These are phyloP conservation scores for Adelges cooleyi DNA, from an alignment of 1,140 invertebrate species.

Conservation along the genomic window DNA sequence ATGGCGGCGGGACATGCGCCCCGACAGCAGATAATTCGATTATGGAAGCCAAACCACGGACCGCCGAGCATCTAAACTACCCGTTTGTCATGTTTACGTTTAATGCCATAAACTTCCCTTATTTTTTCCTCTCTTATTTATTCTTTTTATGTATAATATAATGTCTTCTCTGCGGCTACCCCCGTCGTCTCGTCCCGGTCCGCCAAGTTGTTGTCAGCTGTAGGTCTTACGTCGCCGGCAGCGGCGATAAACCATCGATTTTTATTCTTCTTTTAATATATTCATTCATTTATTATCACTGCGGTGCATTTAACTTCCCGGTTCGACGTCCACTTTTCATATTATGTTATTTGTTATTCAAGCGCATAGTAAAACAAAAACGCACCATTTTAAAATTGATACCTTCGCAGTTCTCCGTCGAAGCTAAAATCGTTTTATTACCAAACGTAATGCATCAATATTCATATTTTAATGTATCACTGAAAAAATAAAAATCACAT, in stretches of 20 bases:
- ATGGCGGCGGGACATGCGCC: neutral
- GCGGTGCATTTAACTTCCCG: too few species aligned
- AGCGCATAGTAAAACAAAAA: too few species aligned
- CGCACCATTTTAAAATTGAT: too few species aligned
- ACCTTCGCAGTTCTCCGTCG: too few species aligned
- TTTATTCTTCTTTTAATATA: neutral
- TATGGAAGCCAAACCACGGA: slow-evolving; percentile 25
- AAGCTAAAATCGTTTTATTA: too few species aligned
- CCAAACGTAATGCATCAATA: too few species aligned
- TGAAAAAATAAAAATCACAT: too few species aligned
- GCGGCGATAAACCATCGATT: neutral
- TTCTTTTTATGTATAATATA: neutral
- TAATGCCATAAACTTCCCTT: slow-evolving; percentile 4
- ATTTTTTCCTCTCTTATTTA: neutral
- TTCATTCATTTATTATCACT: too few species aligned
- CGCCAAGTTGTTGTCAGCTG: neutral
- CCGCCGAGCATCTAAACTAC: slow-evolving; percentile 19
- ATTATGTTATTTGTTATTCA: too few species aligned
- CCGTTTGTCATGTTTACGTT: slow-evolving; percentile 24
- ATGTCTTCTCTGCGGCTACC: too few species aligned
- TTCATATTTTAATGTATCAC: too few species aligned
- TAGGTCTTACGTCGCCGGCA: neutral
- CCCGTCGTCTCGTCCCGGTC: neutral
- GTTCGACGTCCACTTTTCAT: too few species aligned
- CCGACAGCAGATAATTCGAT: slow-evolving; percentile 20